These are phyloP conservation scores for Sciurus carolinensis DNA, from an alignment of 2,797 vertebrate species.

Conservation along the genomic window DNA sequence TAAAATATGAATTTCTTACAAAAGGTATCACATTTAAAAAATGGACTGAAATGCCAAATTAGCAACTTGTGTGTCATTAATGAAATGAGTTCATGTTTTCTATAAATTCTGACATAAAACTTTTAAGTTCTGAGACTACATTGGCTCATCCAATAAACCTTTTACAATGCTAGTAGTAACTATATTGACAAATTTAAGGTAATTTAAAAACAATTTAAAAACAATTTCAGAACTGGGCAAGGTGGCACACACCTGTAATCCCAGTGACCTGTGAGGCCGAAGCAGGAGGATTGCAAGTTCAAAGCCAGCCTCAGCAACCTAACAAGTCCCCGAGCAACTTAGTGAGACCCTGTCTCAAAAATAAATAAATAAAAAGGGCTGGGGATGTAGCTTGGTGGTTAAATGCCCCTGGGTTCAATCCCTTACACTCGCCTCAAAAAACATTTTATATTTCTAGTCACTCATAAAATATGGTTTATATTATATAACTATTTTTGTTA, in stretches of 20 bases:
- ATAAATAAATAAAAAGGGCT: too few species aligned
- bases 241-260: not conserved
- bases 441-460: not conserved
- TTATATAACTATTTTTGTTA: not conserved
- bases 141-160: not conserved
- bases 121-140: not conserved
- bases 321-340: too few species aligned
- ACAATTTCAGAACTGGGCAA: not conserved
- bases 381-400: too few species aligned
- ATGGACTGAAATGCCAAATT: not conserved
- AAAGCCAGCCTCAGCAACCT: too few species aligned
- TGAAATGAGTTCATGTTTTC: not conserved
- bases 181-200: not conserved
- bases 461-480: not conserved
- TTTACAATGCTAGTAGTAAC: not conserved
- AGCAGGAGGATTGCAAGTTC: too few species aligned
- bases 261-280: too few species aligned
- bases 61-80: not conserved
- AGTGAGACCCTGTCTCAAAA: too few species aligned
- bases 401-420: too few species aligned
- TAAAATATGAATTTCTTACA: slow-evolving; percentile 49
- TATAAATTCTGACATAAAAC: not conserved
- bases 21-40: not conserved
- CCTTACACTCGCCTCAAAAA: not conserved
- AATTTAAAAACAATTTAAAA: slow-evolving; percentile 21